These are phyloP conservation scores for Dromas ardeola DNA, from an alignment of 2,113 vertebrate species.

Conservation along the genomic window DNA sequence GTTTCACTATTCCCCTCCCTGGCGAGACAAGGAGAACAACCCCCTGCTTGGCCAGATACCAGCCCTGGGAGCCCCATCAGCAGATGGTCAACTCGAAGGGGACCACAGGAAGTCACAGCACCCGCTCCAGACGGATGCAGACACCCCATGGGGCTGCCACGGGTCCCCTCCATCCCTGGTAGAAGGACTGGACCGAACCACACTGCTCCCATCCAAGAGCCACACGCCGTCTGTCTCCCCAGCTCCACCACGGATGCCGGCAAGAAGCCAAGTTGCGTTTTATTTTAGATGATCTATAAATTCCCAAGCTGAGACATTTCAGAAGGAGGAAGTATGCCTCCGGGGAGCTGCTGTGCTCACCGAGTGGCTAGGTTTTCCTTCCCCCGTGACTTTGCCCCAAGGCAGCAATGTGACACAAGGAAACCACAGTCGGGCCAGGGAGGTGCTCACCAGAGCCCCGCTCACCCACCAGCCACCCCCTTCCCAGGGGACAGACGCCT, in stretches of 20 bases:
- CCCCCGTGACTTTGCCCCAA: not conserved
- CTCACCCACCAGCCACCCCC: not conserved
- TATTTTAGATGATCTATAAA: conserved; percentile 16
- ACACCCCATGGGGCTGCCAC: fast-evolving
- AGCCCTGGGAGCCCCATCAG: not conserved
- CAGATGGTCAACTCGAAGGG: not conserved
- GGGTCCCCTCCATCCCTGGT: not conserved
- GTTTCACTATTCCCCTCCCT: not conserved
- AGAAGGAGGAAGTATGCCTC: not conserved
- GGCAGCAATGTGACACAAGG: not conserved
- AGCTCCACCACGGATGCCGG: not conserved
- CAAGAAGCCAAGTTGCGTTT: not conserved
- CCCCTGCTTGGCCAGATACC: not conserved
- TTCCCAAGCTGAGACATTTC: conserved; percentile 6
- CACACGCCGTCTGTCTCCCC: not conserved
- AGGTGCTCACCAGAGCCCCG: not conserved
- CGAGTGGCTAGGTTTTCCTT: not conserved
- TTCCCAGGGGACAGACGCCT: not conserved
- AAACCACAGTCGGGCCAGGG: fast-evolving
- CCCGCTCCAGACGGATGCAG: not conserved
- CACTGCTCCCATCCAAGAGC: not conserved
- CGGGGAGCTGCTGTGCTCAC: not conserved
- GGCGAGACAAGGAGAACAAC: fast-evolving
- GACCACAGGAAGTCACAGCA: not conserved
- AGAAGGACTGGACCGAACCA: not conserved